phyloP scores from a whole-genome alignment of 2,797 vertebrate species.

The Oreortyx pictus region DNA sequence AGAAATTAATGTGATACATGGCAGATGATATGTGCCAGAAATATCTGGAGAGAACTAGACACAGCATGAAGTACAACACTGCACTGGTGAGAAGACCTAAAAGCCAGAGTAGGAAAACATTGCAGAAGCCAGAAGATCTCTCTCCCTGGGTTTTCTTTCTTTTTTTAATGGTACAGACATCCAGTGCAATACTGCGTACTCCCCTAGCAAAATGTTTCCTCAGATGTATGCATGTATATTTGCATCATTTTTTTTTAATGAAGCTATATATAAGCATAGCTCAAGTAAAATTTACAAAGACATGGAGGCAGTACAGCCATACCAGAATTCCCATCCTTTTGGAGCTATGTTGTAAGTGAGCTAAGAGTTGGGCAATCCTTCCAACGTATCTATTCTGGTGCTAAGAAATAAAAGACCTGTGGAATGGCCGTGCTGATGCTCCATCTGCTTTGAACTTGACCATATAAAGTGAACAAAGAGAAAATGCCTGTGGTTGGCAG shows the following conservation, averaged over 20 bases:
- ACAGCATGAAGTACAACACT: accelerated
- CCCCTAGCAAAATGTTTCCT: neutral
- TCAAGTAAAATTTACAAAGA: neutral
- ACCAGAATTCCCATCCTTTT: accelerated
- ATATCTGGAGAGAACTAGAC: neutral
- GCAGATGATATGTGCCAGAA: neutral
- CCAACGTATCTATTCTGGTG: accelerated
- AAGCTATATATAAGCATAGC: neutral
- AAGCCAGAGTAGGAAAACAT: neutral
- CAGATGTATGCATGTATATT: accelerated
- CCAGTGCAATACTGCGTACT: neutral
- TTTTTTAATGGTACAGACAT: neutral
- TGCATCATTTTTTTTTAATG: too few relatives aligned
- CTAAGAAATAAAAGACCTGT: neutral
- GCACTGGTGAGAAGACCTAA: neutral
- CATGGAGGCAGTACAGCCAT: neutral
- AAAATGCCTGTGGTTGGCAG: neutral
- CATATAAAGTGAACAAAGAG: neutral
- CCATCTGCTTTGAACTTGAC: neutral
- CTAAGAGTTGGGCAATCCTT: neutral
- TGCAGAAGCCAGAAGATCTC: neutral
- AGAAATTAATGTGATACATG: neutral
- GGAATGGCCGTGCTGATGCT: accelerated
- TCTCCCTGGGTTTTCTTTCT: neutral
- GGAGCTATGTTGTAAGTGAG: neutral